Evolutionary conservation across 2,888 invertebrate species (phyloP).

Genomic region (Taphrorychus bicolor): DNA sequence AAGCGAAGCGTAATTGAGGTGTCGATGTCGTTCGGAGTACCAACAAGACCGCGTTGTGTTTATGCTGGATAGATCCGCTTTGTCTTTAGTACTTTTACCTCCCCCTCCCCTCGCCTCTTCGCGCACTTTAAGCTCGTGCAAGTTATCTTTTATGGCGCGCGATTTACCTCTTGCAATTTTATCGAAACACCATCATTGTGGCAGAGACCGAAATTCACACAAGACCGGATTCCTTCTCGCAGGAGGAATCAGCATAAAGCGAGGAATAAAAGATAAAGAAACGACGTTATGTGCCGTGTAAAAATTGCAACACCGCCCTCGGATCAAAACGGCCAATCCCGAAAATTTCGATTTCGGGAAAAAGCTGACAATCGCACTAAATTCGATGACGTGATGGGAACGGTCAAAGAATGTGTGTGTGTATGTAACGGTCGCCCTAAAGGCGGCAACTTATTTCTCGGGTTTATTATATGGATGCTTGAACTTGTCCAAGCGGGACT

Average conservation of each 20-base stretch:
- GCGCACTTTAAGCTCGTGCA: neutral
- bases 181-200: neutral
- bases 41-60: too few relatives aligned
- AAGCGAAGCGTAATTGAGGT: neutral
- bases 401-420: neutral
- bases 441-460: neutral
- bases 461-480: neutral
- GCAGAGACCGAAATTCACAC: conserved; percentile 7
- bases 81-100: neutral
- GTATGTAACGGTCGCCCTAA: conserved; percentile 14
- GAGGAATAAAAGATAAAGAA: conserved; percentile 38
- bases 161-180: too few relatives aligned
- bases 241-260: conserved; percentile 8
- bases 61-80: too few relatives aligned
- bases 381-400: neutral
- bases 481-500: too few relatives aligned
- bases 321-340: conserved; percentile 28
- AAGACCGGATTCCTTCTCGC: conserved; percentile 3
- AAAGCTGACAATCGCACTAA: conserved; percentile 38
- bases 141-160: too few relatives aligned
- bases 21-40: neutral
- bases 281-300: conserved; percentile 34
- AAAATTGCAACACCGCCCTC: neutral
- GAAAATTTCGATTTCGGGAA: conserved; percentile 24
- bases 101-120: neutral